These are phyloP conservation scores for Lanistes nyassanus DNA, from an alignment of 1,140 invertebrate genomes.

Conservation along the genomic window DNA sequence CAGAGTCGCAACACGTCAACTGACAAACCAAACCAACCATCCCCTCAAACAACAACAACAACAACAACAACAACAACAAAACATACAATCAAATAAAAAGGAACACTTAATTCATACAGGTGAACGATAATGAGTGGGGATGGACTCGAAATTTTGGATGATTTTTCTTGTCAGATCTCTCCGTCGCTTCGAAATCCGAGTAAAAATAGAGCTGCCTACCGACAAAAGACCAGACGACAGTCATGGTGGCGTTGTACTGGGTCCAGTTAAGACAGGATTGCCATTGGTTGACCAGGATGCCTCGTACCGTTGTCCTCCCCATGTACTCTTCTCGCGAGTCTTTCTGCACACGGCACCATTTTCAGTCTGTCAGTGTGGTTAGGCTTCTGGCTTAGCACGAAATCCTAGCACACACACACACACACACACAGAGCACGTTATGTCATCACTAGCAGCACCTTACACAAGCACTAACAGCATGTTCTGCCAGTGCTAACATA, in stretches of 20 bases:
- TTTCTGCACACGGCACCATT: not conserved
- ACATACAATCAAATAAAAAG: no score
- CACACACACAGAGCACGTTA: not conserved
- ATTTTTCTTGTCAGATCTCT: no score
- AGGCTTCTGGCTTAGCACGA: no score
- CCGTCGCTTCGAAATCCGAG: no score
- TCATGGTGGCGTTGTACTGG: conserved; percentile 7
- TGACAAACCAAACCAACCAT: no score
- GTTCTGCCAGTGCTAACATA: no score
- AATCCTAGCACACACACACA: not conserved
- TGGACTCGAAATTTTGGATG: no score
- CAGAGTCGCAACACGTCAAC: no score
- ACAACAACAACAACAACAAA: no score
- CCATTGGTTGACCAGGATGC: conserved; percentile 22
- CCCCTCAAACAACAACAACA: no score
- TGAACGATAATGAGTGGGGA: no score
- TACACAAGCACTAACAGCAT: not conserved
- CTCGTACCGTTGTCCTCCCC: conserved; percentile 1
- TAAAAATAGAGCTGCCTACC: not conserved
- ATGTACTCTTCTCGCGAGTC: conserved; percentile 14
- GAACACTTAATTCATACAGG: no score
- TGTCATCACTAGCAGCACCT: not conserved
- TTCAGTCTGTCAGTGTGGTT: not conserved
- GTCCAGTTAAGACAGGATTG: conserved; percentile 21
- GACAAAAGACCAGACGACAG: conserved; percentile 16